phyloP scores from a whole-genome alignment of 1,140 invertebrate species.

The Stegodyphus mimosarum region DNA sequence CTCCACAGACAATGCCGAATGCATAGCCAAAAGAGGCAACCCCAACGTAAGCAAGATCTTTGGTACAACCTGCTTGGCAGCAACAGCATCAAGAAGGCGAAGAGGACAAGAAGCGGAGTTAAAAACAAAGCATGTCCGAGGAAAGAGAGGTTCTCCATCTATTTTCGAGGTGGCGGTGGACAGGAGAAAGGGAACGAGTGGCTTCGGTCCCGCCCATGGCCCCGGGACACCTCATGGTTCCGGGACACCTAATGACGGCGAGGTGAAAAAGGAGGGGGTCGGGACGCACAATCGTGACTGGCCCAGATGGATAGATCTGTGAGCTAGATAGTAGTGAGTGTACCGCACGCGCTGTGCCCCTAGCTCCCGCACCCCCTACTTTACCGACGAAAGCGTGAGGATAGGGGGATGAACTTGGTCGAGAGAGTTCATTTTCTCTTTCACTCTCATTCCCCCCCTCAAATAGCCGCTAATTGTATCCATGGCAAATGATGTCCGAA shows the following conservation, averaged over 20 bases:
- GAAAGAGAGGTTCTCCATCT: conserved; percentile 25
- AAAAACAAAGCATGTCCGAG: conserved; percentile 59
- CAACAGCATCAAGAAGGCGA: not conserved
- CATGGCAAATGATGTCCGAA: not conserved
- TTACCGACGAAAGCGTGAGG: conserved; percentile 2
- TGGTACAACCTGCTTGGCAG: not conserved
- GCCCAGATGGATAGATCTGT: conserved; percentile 37
- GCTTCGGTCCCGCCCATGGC: conserved; percentile 46
- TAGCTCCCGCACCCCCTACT: conserved; percentile 3
- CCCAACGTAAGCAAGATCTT: not conserved
- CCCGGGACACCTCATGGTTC: conserved; percentile 47
- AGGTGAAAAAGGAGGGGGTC: conserved; percentile 28
- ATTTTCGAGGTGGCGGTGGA: conserved; percentile 9
- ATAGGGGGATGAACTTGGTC: conserved; percentile 12
- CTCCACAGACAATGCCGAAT: not conserved
- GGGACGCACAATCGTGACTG: conserved; percentile 26
- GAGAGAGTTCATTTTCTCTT: conserved; percentile 3
- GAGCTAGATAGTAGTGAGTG: conserved; percentile 14
- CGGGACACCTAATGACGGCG: conserved; percentile 57
- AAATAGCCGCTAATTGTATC: conserved; percentile 30
- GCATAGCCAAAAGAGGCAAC: conserved; percentile 2
- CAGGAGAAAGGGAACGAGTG: not conserved
- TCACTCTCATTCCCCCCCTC: not conserved
- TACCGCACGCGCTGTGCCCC: conserved; percentile 28
- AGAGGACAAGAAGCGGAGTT: conserved; percentile 22